Percentiles rank a stretch among this genome's conserved stretches.
Conservation (phyloP, 2,797 vertebrate genomes). For the Chelon auratus region DNA sequence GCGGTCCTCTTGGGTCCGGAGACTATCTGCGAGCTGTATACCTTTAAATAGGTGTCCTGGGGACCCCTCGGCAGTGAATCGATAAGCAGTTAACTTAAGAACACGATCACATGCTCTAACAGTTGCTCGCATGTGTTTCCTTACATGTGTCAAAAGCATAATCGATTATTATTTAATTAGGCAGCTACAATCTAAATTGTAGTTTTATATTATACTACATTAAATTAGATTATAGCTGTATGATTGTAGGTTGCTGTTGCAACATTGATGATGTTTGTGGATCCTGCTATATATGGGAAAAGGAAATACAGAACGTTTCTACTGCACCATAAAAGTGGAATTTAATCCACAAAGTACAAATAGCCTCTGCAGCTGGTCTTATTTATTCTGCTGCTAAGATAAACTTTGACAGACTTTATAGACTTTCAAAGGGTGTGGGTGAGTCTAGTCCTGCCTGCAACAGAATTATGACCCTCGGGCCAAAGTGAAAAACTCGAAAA, state of each 20-base stretch:
- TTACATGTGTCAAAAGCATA: slow-evolving; percentile 12
- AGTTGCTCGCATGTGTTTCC: slow-evolving; percentile 14
- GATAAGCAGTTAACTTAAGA: slow-evolving; percentile 62
- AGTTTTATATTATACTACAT: not conserved
- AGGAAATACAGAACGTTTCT: slow-evolving; percentile 49
- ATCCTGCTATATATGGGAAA: slow-evolving; percentile 6
- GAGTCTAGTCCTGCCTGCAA: slow-evolving; percentile 60
- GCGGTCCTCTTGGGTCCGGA: slow-evolving; percentile 57
- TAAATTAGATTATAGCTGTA: not conserved
- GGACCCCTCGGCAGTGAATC: slow-evolving; percentile 55
- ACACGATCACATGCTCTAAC: slow-evolving; percentile 36
- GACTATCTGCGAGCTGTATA: slow-evolving; percentile 63
- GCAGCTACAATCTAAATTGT: slow-evolving; percentile 7
- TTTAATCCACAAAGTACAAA: slow-evolving; percentile 56
- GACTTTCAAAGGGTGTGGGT: slow-evolving; percentile 58
- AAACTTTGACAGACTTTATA: slow-evolving; percentile 70
- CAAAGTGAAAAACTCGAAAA: slow-evolving; percentile 47
- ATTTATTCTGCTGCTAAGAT: slow-evolving; percentile 61
- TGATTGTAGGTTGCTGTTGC: slow-evolving; percentile 20
- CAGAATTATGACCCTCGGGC: slow-evolving; percentile 64
- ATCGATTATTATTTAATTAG: not conserved
- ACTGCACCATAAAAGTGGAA: slow-evolving; percentile 56
- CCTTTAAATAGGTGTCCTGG: slow-evolving; percentile 68
- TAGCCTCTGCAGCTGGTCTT: slow-evolving; percentile 52
- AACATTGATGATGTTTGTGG: slow-evolving; percentile 35